These are phyloP conservation scores for Centruroides sculpturatus DNA, from an alignment of 1,140 invertebrate species.

Conservation along the genomic window DNA sequence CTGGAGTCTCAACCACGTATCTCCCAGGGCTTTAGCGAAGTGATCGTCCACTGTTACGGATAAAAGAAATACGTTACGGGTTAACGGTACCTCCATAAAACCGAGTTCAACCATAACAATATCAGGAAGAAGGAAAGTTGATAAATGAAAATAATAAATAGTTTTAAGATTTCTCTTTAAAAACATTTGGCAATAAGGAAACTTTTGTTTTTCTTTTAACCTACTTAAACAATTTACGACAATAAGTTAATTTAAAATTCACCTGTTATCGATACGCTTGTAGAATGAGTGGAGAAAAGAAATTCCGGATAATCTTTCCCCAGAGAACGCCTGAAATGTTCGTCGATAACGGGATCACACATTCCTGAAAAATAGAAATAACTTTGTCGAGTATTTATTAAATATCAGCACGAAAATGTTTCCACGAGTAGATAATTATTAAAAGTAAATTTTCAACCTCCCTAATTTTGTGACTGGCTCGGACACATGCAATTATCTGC, in stretches of 20 bases:
- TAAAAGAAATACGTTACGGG: neutral
- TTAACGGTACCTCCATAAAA: too few species aligned
- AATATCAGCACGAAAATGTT: too few species aligned
- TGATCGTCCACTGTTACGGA: constrained; percentile 65
- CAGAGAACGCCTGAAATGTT: constrained; percentile 83
- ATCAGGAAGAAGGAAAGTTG: neutral
- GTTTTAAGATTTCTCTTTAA: neutral
- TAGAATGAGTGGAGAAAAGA: constrained; percentile 33
- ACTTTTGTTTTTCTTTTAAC: neutral
- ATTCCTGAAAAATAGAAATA: constrained; percentile 17
- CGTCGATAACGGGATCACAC: constrained; percentile 77
- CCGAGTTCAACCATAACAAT: neutral
- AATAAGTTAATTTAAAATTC: constrained; percentile 12
- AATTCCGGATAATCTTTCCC: constrained; percentile 73
- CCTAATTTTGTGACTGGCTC: too few species aligned
- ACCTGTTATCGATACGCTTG: constrained; percentile 29
- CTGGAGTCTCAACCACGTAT: constrained; percentile 74
- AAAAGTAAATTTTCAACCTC: too few species aligned
- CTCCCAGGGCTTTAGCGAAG: constrained; percentile 86
- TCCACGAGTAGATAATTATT: too few species aligned
- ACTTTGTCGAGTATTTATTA: neutral
- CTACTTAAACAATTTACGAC: neutral
- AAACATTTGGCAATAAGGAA: neutral
- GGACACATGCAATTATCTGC: too few species aligned
- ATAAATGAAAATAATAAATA: constrained; percentile 6